These are phyloP conservation scores for Plebejus anna DNA, from an alignment of 2,888 invertebrate species.

Conservation along the genomic window DNA sequence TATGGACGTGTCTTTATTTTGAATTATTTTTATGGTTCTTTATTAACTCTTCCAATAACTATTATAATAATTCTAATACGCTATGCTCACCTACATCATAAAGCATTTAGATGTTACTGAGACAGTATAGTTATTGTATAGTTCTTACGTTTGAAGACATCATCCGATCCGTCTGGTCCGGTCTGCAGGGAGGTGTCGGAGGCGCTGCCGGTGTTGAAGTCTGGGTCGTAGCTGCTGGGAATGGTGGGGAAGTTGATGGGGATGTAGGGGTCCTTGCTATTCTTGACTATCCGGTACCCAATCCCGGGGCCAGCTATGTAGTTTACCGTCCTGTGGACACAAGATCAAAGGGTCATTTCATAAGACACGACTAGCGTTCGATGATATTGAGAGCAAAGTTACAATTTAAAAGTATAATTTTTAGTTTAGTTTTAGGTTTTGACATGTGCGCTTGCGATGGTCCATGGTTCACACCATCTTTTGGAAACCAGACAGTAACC, in stretches of 20 bases:
- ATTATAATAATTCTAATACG: no score
- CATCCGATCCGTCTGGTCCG: constrained; percentile 55
- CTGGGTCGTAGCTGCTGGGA: constrained; percentile 77
- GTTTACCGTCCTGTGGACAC: constrained; percentile 81
- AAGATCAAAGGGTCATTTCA: not conserved
- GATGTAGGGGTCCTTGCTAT: constrained; percentile 83
- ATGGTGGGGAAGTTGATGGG: constrained; percentile 81
- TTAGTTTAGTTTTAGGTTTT: no score
- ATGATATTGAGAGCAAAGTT: no score
- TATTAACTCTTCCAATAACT: no score
- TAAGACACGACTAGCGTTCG: not conserved
- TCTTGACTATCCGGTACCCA: constrained; percentile 87
- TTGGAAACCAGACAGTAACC: no score
- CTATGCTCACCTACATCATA: no score
- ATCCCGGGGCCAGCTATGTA: constrained; percentile 90
- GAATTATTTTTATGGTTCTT: no score
- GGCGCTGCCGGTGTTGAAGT: constrained; percentile 59
- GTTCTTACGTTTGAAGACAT: constrained; percentile 66
- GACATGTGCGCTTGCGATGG: no score
- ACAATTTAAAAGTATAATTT: no score
- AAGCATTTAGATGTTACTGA: no score
- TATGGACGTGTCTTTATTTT: no score
- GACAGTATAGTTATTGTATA: not conserved
- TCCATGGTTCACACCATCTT: no score
- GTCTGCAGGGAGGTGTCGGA: constrained; percentile 43